Percentiles rank a stretch among this genome's conserved stretches.
Conservation (phyloP, 2,888 invertebrate genomes). For the Oasisia sp. region DNA sequence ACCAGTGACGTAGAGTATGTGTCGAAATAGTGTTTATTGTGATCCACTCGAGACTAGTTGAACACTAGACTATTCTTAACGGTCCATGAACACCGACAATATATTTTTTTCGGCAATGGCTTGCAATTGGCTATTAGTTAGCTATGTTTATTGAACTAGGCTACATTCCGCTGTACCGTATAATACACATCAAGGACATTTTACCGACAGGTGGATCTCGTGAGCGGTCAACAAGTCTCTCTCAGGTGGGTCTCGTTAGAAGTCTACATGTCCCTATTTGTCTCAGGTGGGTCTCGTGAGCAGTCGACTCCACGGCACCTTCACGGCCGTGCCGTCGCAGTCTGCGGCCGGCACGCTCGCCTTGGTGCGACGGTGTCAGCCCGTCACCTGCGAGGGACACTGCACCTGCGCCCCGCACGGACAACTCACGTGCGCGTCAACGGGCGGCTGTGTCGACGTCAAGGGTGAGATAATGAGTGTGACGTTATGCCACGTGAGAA, state of each 20-base stretch:
- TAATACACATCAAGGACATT: too few species aligned
- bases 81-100: neutral
- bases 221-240: too few species aligned
- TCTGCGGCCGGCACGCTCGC: constrained; percentile 33
- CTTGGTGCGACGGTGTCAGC: constrained; percentile 42
- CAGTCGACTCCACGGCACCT: constrained; percentile 42
- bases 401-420: constrained; percentile 48
- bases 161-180: too few species aligned
- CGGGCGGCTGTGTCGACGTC: neutral
- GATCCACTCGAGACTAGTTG: neutral
- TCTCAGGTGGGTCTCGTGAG: constrained; percentile 45
- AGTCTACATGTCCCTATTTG: too few species aligned
- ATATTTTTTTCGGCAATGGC: neutral
- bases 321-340: constrained; percentile 38
- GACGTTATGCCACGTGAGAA: neutral
- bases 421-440: constrained; percentile 34
- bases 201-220: too few species aligned
- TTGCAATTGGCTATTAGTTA: too few species aligned
- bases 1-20: neutral
- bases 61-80: neutral
- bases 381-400: constrained; percentile 45
- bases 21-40: neutral
- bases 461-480: neutral
- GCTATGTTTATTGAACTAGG: too few species aligned
- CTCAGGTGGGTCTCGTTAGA: too few species aligned